Conservation (phyloP, 2,113 vertebrate species). For the Zosterops pallidus region DNA sequence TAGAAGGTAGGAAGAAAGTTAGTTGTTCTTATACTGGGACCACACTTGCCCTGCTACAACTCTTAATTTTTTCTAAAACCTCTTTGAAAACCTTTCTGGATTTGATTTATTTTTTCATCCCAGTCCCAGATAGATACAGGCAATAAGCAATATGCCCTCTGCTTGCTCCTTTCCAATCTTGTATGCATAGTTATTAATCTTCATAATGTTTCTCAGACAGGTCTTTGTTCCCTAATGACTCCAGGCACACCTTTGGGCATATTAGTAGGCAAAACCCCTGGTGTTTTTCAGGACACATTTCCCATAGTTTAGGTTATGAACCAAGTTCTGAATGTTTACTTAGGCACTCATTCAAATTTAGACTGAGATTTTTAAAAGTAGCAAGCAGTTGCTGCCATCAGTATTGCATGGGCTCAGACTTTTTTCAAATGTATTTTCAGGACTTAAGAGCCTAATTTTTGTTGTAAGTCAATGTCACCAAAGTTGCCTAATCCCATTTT, state of each 20-base stretch:
- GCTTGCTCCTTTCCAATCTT: conserved; percentile 58
- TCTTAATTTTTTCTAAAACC: conserved; percentile 12
- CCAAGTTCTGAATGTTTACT: conserved; percentile 21
- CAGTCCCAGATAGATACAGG: conserved; percentile 42
- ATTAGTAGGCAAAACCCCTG: conserved; percentile 47
- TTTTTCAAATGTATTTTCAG: not conserved
- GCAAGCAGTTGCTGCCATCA: not conserved
- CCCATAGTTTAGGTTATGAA: conserved; percentile 35
- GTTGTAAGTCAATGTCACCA: not conserved
- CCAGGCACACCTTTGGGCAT: conserved; percentile 49
- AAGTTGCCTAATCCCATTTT: not conserved
- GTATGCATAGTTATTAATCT: conserved; percentile 69
- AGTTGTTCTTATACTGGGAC: not conserved
- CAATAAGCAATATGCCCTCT: conserved; percentile 63
- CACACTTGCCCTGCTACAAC: not conserved
- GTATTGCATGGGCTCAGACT: not conserved
- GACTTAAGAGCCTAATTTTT: not conserved
- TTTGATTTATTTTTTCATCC: conserved; percentile 61
- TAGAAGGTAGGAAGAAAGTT: not conserved
- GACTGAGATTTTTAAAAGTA: not conserved
- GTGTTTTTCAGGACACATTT: conserved; percentile 50
- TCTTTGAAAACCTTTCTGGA: conserved; percentile 25
- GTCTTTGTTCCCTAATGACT: conserved; percentile 67
- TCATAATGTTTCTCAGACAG: conserved; percentile 64
- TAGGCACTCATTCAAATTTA: conserved; percentile 26